A percentile compares a stretch with the other conserved stretches of the same genome.
Evolutionary conservation across 2,113 vertebrate species (phyloP).

Genomic region (Gorsachius goisagi): DNA sequence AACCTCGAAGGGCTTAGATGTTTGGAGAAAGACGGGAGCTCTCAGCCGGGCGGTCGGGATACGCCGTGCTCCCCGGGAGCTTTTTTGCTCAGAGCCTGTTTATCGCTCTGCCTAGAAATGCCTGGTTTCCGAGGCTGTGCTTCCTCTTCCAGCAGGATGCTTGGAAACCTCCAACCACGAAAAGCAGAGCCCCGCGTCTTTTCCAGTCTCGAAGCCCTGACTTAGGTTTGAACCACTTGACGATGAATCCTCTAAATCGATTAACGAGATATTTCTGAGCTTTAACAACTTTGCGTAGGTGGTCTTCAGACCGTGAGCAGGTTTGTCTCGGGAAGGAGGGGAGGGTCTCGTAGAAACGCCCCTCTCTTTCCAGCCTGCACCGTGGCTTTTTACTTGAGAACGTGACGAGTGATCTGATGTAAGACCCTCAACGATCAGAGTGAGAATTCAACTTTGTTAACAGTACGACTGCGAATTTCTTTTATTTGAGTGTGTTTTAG

Average conservation of each 20-base stretch:
- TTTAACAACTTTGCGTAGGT: slow-evolving; percentile 25
- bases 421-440: slow-evolving; percentile 24
- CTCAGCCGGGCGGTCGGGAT: background rate
- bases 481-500: slow-evolving; percentile 43
- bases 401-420: background rate
- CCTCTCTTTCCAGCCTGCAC: slow-evolving; percentile 18
- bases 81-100: background rate
- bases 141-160: slow-evolving; percentile 2
- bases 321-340: slow-evolving; percentile 1
- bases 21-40: background rate
- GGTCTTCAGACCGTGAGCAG: background rate
- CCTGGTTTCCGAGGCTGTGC: background rate
- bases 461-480: slow-evolving; percentile 26
- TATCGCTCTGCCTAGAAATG: background rate
- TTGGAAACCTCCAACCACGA: background rate
- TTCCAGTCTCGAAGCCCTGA: slow-evolving; percentile 11
- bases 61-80: background rate
- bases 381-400: slow-evolving; percentile 6
- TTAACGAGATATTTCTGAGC: slow-evolving; percentile 13
- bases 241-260: slow-evolving; percentile 2
- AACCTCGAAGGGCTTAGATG: slow-evolving; percentile 26
- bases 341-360: background rate
- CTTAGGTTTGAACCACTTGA: slow-evolving; percentile 31
- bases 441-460: slow-evolving; percentile 36
- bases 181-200: background rate